A percentile compares a stretch with the other conserved stretches of the same genome.
phyloP scores from a whole-genome alignment of 2,113 vertebrate genomes.

The Athene cunicularia region DNA sequence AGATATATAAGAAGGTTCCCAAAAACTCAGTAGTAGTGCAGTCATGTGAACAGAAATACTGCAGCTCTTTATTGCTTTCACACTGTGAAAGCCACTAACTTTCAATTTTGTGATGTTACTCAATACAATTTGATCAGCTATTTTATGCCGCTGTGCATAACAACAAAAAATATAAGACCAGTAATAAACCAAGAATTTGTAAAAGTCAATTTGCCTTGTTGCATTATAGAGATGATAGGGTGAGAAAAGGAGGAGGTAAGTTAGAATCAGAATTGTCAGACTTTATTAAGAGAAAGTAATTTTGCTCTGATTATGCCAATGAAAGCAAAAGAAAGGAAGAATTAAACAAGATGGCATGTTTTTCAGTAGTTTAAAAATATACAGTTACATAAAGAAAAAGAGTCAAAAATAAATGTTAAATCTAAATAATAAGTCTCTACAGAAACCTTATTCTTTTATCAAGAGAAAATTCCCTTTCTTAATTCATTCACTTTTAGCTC shows the following conservation, averaged over 20 bases:
- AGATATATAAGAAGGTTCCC: conserved; percentile 9
- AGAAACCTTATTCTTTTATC: not conserved
- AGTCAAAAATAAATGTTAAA: not conserved
- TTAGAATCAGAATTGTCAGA: not conserved
- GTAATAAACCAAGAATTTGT: conserved; percentile 42
- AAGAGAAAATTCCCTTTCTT: not conserved
- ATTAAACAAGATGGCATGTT: not conserved
- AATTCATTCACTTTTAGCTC: not conserved
- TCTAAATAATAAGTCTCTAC: not conserved
- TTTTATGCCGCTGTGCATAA: not conserved
- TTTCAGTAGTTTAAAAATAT: not conserved
- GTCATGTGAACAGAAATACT: conserved; percentile 39
- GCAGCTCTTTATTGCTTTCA: conserved; percentile 45
- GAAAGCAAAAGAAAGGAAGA: not conserved
- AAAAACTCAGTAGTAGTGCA: conserved; percentile 24
- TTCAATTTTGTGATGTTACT: conserved; percentile 56
- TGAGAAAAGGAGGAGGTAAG: not conserved
- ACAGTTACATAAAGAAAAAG: not conserved
- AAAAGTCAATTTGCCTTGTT: conserved; percentile 10
- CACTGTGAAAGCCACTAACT: conserved; percentile 53
- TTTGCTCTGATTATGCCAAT: not conserved
- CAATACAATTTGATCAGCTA: conserved; percentile 37
- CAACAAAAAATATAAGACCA: conserved; percentile 9
- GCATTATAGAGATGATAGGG: not conserved
- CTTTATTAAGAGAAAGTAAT: not conserved